Percentiles rank a stretch among this genome's conserved stretches.
Evolutionary conservation across 2,888 invertebrate genomes (phyloP).

Genomic region (Drosophila putrida): DNA sequence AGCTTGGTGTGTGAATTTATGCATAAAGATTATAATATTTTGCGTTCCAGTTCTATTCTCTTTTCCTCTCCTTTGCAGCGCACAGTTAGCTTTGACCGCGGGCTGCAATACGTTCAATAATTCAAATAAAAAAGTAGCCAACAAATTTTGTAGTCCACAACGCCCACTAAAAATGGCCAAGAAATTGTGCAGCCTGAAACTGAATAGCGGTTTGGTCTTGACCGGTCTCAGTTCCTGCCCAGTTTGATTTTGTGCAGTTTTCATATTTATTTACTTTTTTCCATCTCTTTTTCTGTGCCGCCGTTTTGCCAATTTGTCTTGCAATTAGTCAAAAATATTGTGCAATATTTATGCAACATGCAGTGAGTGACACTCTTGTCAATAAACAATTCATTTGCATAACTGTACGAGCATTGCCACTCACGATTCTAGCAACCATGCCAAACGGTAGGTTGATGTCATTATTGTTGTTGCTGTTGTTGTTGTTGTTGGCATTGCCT

Average conservation of each 20-base stretch:
- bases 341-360: slow-evolving; percentile 76
- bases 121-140: slow-evolving; percentile 79
- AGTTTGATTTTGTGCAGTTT: slow-evolving; percentile 24
- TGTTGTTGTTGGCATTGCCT: slow-evolving; percentile 39
- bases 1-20: slow-evolving; percentile 74
- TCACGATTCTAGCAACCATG: slow-evolving; percentile 58
- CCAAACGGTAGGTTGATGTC: slow-evolving; percentile 29
- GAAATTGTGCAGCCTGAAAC: slow-evolving; percentile 40
- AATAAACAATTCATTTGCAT: slow-evolving; percentile 77
- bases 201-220: slow-evolving; percentile 46
- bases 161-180: slow-evolving; percentile 57
- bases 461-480: slow-evolving; percentile 7
- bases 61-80: slow-evolving; percentile 30
- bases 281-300: not conserved
- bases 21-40: slow-evolving; percentile 80
- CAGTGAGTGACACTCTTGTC: slow-evolving; percentile 75
- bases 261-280: slow-evolving; percentile 28
- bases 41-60: slow-evolving; percentile 37
- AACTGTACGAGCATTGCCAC: slow-evolving; percentile 62
- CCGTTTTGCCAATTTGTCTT: slow-evolving; percentile 64
- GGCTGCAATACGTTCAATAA: slow-evolving; percentile 78
- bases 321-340: slow-evolving; percentile 79
- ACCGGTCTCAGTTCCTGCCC: slow-evolving; percentile 1
- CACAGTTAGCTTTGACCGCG: slow-evolving; percentile 74
- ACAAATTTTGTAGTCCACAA: slow-evolving; percentile 61